Base-by-base conservation (phyloP, 2,113 vertebrate genomes). In the Genyomyrus donnyi region DNA sequence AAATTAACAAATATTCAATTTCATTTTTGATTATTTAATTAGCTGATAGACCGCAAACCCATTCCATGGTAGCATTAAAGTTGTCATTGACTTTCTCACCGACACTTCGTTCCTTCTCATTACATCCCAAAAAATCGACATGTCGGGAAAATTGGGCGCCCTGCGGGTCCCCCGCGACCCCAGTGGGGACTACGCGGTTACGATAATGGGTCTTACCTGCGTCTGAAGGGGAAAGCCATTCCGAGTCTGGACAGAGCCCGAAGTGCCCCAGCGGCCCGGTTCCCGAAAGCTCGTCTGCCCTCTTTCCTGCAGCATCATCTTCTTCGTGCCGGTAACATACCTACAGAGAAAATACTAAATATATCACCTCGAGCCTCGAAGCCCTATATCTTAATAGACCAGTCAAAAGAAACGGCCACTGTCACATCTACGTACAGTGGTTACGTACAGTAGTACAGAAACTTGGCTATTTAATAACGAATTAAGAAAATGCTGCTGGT, bases 151-250 rank as follows among this genome's bases (percentile, higher is more conserved):
- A 53, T 53, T 53, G 52, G 52, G 17, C 17, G 3, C 52, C 52
- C 52, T 53, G 50, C 17, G 15, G 49, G 13, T 50, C 50, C 50
- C 13, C 13, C 50, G 50, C 50, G 50, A 52, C 50, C 50, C 50
- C 50, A 52, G 13, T 17, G 50, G 50, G 50, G 13, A 52, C 50
- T 52, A 15, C 17, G 13, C 50, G 52, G 52, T 19, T 53, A 53
- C 0, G 52, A 53, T 19, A 53, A 19, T 53, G 53, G 19, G 5
- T 56, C 74, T 92, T 94, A 96, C 96, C 95, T 96, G 95, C 3
- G 92, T 95, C 84, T 94, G 93, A 3, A 89, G 91, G 21, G 89
- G 91, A 84, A 87, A 90, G 50, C 84, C 10, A 3, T 83, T 85
- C 5, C 35, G 85, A 35, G 31, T 52, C 48, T 52, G 90, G 45